Percentiles rank a stretch among this genome's conserved stretches.
Evolutionary conservation across 2,888 invertebrate genomes (phyloP).

Genomic region (Chironomus riparius): DNA sequence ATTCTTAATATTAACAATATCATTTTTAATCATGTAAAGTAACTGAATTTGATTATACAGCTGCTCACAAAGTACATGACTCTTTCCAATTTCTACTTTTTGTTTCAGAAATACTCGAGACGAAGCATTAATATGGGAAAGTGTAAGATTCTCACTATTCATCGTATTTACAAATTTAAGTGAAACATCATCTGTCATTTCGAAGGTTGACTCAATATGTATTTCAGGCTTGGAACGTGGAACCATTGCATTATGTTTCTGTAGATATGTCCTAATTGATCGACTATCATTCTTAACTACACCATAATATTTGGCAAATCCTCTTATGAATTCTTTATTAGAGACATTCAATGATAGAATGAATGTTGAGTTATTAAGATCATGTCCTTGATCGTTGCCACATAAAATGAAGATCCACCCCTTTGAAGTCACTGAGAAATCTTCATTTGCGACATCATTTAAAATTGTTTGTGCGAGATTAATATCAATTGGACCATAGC

Average conservation of each 20-base stretch:
- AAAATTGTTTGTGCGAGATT: constrained; percentile 35
- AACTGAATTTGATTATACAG: constrained; percentile 38
- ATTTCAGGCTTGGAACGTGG: constrained; percentile 27
- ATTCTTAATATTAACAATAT: constrained; percentile 36
- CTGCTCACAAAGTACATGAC: constrained; percentile 34
- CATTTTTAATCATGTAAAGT: constrained; percentile 37
- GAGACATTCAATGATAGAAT: constrained; percentile 31
- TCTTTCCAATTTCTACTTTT: constrained; percentile 34
- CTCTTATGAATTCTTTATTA: constrained; percentile 27
- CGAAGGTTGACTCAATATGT: constrained; percentile 35
- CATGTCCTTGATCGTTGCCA: constrained; percentile 6
- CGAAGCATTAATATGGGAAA: constrained; percentile 31
- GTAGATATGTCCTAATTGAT: constrained; percentile 33
- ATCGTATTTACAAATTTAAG: constrained; percentile 36
- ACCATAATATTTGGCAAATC: constrained; percentile 35
- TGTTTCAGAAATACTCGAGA: constrained; percentile 36
- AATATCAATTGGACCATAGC: constrained; percentile 34
- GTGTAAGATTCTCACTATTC: constrained; percentile 30
- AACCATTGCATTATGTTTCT: constrained; percentile 33
- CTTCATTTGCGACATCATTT: constrained; percentile 34
- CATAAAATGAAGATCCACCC: constrained; percentile 43
- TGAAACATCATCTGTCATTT: constrained; percentile 35
- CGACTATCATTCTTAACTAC: constrained; percentile 32
- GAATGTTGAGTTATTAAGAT: constrained; percentile 29
- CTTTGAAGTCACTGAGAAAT: constrained; percentile 31